These are phyloP conservation scores for Ia io DNA, from an alignment of 2,113 vertebrate species.

Conservation along the genomic window DNA sequence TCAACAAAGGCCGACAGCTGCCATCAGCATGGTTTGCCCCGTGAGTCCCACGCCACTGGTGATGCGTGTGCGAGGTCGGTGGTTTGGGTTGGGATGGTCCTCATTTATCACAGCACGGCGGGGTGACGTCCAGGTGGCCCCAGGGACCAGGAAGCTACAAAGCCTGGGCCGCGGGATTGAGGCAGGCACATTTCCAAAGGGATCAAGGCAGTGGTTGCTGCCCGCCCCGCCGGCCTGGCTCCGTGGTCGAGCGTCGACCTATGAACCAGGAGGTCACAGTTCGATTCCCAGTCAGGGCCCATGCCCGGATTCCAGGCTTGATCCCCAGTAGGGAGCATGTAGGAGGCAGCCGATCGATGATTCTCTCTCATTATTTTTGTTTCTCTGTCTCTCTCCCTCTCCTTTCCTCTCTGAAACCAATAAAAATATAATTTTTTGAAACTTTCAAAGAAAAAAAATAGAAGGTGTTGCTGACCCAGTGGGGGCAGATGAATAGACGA, in stretches of 20 bases:
- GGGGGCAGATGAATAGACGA: not conserved
- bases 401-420: no score
- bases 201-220: constrained; percentile 10
- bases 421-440: no score
- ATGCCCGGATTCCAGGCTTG: no score
- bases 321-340: no score
- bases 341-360: no score
- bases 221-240: not conserved
- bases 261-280: no score
- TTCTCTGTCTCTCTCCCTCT: no score
- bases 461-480: not conserved
- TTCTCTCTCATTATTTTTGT: no score
- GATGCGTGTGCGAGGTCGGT: not conserved
- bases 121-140: constrained; percentile 17
- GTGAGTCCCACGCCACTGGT: not conserved
- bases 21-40: not conserved
- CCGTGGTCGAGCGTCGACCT: no score
- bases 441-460: no score
- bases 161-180: not conserved
- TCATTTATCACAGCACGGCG: not conserved
- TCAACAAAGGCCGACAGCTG: constrained; percentile 24
- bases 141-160: not conserved
- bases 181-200: not conserved
- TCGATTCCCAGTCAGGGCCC: no score
- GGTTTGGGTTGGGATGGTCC: not conserved